These are phyloP conservation scores for Etheostoma perlongum DNA, from an alignment of 2,797 vertebrate genomes.

Conservation along the genomic window DNA sequence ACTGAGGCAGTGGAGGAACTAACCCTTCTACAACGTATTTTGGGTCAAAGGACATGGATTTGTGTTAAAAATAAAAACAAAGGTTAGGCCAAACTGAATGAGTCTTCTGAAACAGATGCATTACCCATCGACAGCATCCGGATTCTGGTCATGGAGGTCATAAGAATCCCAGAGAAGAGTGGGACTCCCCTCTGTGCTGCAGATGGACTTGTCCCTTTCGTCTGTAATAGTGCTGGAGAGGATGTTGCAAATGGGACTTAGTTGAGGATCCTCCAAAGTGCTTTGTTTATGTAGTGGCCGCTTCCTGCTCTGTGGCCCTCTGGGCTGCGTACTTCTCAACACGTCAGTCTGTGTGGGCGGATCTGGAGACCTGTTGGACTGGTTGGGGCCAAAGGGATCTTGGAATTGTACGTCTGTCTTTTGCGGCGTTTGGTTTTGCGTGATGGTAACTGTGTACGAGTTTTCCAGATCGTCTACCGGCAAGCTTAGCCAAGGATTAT, in stretches of 20 bases:
- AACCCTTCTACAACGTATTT: too few species aligned
- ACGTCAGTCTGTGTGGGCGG: conserved; percentile 38
- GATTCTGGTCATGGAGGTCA: conserved; percentile 79
- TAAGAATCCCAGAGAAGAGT: conserved; percentile 81
- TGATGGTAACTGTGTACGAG: conserved; percentile 79
- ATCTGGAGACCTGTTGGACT: conserved; percentile 34
- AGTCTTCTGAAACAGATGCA: not conserved
- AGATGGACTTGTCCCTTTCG: conserved; percentile 44
- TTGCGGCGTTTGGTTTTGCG: conserved; percentile 52
- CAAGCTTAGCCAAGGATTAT: conserved; percentile 86
- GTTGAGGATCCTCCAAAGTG: conserved; percentile 52
- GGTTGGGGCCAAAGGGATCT: not conserved
- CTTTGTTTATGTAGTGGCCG: conserved; percentile 32
- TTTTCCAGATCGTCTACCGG: conserved; percentile 82
- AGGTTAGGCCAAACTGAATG: not conserved
- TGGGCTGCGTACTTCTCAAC: not conserved
- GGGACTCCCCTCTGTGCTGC: conserved; percentile 57
- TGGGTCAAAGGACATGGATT: too few species aligned
- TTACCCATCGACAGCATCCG: conserved; percentile 70
- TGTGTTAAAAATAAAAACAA: too few species aligned
- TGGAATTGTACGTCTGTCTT: conserved; percentile 10
- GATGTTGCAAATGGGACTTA: conserved; percentile 68
- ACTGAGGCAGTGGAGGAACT: too few species aligned
- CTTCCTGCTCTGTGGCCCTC: conserved; percentile 24
- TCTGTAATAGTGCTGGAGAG: conserved; percentile 82